Percentiles rank a stretch among this genome's conserved stretches.
phyloP scores from a whole-genome alignment of 2,797 vertebrate genomes.

The Oryzias sinensis region DNA sequence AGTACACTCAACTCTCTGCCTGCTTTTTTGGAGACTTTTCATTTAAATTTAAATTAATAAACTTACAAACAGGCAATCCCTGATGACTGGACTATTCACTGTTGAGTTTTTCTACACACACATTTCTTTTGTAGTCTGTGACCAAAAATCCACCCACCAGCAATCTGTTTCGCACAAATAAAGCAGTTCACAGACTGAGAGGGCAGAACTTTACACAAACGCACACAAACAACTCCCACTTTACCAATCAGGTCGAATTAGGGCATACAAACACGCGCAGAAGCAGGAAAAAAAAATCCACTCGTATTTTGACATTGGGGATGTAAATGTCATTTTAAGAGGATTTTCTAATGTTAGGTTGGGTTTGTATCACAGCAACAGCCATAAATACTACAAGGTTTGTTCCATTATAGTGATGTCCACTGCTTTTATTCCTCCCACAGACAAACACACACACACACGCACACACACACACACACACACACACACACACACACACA shows the following conservation, averaged over 20 bases:
- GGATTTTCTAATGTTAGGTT: not conserved
- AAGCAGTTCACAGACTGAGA: constrained; percentile 24
- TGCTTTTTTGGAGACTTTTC: not conserved
- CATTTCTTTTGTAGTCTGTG: constrained; percentile 50
- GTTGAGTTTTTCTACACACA: constrained; percentile 6
- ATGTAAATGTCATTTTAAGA: constrained; percentile 4
- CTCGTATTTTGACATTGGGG: too few relatives aligned
- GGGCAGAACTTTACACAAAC: constrained; percentile 19
- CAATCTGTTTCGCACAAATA: constrained; percentile 57
- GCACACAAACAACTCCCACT: constrained; percentile 7
- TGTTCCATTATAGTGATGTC: constrained; percentile 17
- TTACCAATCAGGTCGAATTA: constrained; percentile 4
- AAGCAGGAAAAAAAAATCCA: too few relatives aligned
- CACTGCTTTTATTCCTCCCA: not conserved
- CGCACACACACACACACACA: constrained; percentile 3
- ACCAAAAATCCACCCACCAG: constrained; percentile 51
- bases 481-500: not conserved
- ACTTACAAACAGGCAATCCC: too few relatives aligned
- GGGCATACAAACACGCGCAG: not conserved
- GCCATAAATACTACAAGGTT: constrained; percentile 4
- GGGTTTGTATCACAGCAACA: constrained; percentile 5
- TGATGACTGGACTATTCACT: not conserved
- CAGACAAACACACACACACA: constrained; percentile 2
- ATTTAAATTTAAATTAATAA: too few relatives aligned
- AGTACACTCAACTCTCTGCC: constrained; percentile 1